Evolutionary conservation across 2,797 vertebrate species (phyloP).

Genomic region (Sebastes hubbsi): DNA sequence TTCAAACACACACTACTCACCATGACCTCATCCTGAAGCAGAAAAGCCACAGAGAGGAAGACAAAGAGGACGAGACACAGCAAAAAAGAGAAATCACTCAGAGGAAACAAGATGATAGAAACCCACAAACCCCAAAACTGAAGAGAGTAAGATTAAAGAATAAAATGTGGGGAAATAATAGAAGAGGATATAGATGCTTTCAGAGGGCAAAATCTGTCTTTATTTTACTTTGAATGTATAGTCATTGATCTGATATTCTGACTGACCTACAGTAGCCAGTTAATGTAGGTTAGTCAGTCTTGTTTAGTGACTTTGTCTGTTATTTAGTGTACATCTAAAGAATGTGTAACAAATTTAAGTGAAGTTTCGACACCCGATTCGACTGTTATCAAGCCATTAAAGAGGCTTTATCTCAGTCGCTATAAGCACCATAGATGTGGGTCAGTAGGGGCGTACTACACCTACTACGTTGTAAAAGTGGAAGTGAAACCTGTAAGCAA

Average conservation of each 20-base stretch:
- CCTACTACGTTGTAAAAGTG: too few relatives aligned
- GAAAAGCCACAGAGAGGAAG: slow-evolving; percentile 84
- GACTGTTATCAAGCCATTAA: too few relatives aligned
- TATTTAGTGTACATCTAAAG: not conserved
- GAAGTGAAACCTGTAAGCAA: too few relatives aligned
- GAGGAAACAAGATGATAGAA: slow-evolving; percentile 26
- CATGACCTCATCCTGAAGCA: slow-evolving; percentile 97
- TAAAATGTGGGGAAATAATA: not conserved
- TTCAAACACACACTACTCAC: slow-evolving; percentile 85
- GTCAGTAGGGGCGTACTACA: too few relatives aligned
- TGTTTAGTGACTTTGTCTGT: not conserved
- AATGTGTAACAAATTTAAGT: not conserved
- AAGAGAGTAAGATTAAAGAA: not conserved
- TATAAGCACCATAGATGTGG: too few relatives aligned
- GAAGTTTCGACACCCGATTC: not conserved
- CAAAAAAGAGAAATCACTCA: slow-evolving; percentile 46
- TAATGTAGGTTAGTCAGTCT: not conserved
- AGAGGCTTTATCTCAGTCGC: too few relatives aligned
- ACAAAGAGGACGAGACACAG: slow-evolving; percentile 3
- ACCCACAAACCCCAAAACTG: not conserved
- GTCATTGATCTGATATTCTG: not conserved
- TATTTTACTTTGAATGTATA: not conserved
- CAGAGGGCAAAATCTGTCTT: not conserved
- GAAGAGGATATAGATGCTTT: not conserved
- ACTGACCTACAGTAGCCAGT: not conserved